These are phyloP conservation scores for Mesoclemmys tuberculata DNA, from an alignment of 2,113 vertebrate species.

Conservation along the genomic window DNA sequence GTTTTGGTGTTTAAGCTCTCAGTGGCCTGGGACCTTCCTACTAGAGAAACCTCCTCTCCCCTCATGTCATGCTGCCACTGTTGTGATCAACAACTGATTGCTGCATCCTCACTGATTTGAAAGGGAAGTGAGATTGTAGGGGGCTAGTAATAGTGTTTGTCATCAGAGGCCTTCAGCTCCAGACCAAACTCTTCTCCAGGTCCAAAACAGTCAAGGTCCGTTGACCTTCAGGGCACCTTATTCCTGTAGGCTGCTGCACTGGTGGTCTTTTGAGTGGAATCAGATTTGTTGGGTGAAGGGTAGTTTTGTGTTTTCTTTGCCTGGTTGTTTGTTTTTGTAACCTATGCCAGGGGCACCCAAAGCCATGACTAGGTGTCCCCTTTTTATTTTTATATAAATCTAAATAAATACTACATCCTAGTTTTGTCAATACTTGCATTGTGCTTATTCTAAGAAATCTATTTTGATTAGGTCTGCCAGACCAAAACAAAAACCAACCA, in stretches of 20 bases:
- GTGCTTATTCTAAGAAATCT: background rate
- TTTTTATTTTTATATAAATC: background rate
- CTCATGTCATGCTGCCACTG: background rate
- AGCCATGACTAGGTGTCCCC: background rate
- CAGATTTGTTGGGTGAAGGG: background rate
- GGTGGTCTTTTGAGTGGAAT: background rate
- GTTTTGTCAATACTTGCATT: background rate
- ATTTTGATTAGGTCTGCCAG: background rate
- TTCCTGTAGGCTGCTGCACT: background rate
- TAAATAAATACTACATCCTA: background rate
- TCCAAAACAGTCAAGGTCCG: background rate
- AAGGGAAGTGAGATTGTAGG: background rate
- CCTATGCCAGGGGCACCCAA: background rate
- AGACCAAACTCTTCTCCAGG: background rate
- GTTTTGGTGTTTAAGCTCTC: background rate
- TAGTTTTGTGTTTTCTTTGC: background rate
- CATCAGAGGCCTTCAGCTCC: background rate
- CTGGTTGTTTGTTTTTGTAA: accelerated
- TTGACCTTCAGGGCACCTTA: background rate
- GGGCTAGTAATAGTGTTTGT: background rate
- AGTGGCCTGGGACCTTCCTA: background rate
- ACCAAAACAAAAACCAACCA: background rate
- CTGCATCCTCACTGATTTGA: background rate
- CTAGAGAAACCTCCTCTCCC: background rate
- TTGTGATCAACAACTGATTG: background rate